These are phyloP conservation scores for Mythimna vitellina DNA, from an alignment of 2,888 invertebrate genomes.

Conservation along the genomic window DNA sequence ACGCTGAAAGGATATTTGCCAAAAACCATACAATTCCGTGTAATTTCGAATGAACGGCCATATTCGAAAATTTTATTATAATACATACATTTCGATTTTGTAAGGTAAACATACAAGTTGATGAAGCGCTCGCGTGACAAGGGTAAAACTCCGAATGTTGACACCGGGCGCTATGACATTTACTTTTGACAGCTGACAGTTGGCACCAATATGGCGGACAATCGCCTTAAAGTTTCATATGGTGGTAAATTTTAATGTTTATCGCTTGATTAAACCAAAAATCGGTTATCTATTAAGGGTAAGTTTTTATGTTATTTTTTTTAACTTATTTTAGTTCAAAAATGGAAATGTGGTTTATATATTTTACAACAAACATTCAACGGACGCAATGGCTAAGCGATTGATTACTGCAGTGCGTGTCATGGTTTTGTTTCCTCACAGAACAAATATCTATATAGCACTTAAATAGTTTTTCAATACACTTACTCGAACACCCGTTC, in stretches of 20 bases:
- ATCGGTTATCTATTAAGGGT: neutral
- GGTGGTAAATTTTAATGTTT: slow-evolving; percentile 5
- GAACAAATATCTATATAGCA: no score
- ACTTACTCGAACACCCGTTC: no score
- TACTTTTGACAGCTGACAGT: slow-evolving; percentile 70
- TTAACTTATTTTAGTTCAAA: no score
- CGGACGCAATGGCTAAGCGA: no score
- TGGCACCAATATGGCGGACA: slow-evolving; percentile 63
- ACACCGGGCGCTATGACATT: slow-evolving; percentile 64
- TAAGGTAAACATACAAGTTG: slow-evolving; percentile 65
- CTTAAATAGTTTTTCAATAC: no score
- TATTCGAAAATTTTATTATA: slow-evolving; percentile 26
- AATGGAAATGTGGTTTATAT: no score
- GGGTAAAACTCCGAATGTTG: slow-evolving; percentile 70
- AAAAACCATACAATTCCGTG: neutral
- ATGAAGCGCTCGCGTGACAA: slow-evolving; percentile 63
- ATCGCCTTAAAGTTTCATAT: slow-evolving; percentile 20
- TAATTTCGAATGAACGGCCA: slow-evolving; percentile 16
- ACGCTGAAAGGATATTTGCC: neutral
- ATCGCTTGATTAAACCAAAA: neutral
- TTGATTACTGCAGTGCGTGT: no score
- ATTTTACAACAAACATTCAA: no score
- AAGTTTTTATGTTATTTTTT: no score
- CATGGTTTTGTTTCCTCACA: no score
- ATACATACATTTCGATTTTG: slow-evolving; percentile 55